These are phyloP conservation scores for Platalea minor DNA, from an alignment of 2,797 vertebrate species.

Conservation along the genomic window DNA sequence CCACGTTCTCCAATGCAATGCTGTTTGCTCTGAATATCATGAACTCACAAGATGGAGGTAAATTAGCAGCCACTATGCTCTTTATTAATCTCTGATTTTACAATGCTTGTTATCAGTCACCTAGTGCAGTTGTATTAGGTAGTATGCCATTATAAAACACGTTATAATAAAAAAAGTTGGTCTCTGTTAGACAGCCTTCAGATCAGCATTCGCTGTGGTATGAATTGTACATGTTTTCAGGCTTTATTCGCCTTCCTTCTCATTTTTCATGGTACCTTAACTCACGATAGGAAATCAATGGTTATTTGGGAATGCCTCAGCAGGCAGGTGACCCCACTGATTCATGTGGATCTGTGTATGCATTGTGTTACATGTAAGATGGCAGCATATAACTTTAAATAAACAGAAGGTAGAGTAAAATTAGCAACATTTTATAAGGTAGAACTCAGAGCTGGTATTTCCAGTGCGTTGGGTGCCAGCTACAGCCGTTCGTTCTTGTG, in stretches of 20 bases:
- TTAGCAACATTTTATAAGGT: neutral
- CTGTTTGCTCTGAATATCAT: conserved; percentile 95
- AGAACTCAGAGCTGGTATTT: neutral
- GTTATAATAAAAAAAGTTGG: neutral
- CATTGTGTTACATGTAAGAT: neutral
- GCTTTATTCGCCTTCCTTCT: neutral
- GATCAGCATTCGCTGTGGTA: neutral
- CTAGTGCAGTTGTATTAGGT: neutral
- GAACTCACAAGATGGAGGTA: conserved; percentile 93
- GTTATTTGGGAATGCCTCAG: neutral
- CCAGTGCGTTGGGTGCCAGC: neutral
- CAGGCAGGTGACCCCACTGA: neutral
- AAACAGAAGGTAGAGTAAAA: neutral
- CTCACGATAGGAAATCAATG: neutral
- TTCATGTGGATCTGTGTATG: neutral
- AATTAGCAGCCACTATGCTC: neutral
- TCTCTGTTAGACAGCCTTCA: neutral
- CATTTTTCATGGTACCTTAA: neutral
- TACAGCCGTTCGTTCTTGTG: neutral
- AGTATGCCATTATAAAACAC: neutral
- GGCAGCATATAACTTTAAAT: neutral
- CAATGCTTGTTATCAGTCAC: neutral
- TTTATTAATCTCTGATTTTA: neutral
- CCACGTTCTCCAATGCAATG: conserved; percentile 97
- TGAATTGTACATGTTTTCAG: neutral